Base-by-base conservation (phyloP, 2,797 vertebrate species). In the Notoglanidium macrostoma region DNA sequence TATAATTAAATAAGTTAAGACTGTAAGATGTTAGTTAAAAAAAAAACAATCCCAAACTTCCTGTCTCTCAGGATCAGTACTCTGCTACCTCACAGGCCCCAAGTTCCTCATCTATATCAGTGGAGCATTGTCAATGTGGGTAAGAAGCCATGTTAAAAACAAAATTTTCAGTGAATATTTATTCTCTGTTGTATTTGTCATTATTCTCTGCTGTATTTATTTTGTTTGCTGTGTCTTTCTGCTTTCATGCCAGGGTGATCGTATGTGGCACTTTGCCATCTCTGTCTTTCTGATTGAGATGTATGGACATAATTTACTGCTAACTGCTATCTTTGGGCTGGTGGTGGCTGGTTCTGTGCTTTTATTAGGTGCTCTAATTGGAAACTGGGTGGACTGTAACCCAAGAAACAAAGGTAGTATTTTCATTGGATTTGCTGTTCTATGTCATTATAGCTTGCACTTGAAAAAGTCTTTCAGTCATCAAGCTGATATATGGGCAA, bases 331-430 rank as follows among this genome's bases (percentile, higher is more conserved):
- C 90, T 96, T 96, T 92, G 95, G 95, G 83, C 90, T 97, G 91
- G 95, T 95, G 49, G 94, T 96, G 83, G 94, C 96, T 44, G 95
- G 95, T 84, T 97, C 96, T 65, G 93, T 96, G 83, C 93, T 96
- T 87, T 90, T 97, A 55, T 94, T 96, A n/a, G 96, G 95, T 17
- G 95, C 95, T 83, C 92, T 96, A 91, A 95, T 96, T 92, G 96
- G 96, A 91, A 95, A 96, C 88, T 97, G 95, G 95, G 95, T 96
- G 14, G 94, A 97, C 90, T 96, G 96, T 78, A 96, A 97, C 91
- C 95, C 96, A 87, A 96, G 95, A 92, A 96, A 96, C 91, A 95
- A 96, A 96, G 95, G 95, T 97, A 92, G 6, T 29, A 44, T 55
- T 5, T 23, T 21, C 54, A 19, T 35, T 57, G 11, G 17, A 17